Conservation (phyloP, 2,888 invertebrate genomes). For the Drepanosiphum platanoidis region DNA sequence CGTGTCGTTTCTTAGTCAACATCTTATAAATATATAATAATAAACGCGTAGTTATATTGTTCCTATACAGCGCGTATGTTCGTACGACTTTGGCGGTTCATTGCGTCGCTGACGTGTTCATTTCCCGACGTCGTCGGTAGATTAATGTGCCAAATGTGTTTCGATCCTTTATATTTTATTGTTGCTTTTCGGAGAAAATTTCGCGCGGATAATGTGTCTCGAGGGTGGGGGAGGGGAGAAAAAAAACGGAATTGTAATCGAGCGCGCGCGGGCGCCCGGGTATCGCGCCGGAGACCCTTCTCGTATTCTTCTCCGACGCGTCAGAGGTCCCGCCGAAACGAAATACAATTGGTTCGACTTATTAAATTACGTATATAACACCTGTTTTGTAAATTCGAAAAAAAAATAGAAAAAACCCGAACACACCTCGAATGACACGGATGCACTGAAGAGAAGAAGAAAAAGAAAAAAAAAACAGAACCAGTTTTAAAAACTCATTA, state of each 20-base stretch:
- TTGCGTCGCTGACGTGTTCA: constrained; percentile 22
- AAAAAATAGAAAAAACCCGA: constrained; percentile 11
- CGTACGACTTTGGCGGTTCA: no score
- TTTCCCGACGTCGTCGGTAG: neutral
- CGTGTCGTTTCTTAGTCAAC: no score
- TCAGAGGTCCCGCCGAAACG: constrained; percentile 31
- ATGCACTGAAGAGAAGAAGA: constrained; percentile 33
- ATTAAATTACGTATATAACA: constrained; percentile 60
- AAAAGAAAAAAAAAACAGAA: constrained; percentile 40
- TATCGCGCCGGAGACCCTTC: constrained; percentile 11
- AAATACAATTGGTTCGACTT: constrained; percentile 60
- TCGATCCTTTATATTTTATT: neutral
- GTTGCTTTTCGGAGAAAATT: neutral
- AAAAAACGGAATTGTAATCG: constrained; percentile 36
- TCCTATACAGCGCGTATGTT: no score
- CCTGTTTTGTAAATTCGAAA: constrained; percentile 51
- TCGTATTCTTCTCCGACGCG: neutral
- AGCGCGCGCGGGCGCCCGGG: constrained; percentile 40
- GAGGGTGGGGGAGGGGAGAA: neutral
- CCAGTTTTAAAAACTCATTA: constrained; percentile 62
- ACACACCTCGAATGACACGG: constrained; percentile 51
- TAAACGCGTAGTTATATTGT: no score
- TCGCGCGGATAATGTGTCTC: constrained; percentile 23
- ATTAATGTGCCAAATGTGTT: constrained; percentile 30
- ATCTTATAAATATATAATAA: no score